These are phyloP conservation scores for Nephrotoma guestfalica DNA, from an alignment of 2,888 invertebrate genomes.

Conservation along the genomic window DNA sequence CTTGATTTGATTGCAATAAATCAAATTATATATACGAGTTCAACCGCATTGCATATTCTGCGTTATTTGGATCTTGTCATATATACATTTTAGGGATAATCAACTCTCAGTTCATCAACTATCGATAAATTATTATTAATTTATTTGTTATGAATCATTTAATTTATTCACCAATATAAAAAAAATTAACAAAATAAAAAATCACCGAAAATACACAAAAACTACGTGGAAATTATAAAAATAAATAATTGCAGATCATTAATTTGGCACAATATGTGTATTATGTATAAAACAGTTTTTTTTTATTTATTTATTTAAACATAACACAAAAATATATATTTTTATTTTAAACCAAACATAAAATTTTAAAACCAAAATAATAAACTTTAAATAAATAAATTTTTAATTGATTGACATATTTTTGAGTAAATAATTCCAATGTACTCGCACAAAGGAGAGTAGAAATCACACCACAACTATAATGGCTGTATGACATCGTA, in stretches of 20 bases:
- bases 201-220: background rate
- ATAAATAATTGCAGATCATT: background rate
- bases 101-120: background rate
- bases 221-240: background rate
- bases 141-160: background rate
- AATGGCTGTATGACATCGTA: too few relatives aligned
- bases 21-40: background rate
- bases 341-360: background rate
- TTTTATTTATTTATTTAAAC: background rate
- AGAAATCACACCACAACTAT: too few relatives aligned
- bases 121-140: background rate
- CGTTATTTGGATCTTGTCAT: background rate
- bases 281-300: background rate
- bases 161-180: background rate
- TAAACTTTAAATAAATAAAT: background rate
- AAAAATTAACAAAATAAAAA: background rate
- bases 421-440: background rate
- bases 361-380: background rate
- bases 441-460: too few relatives aligned
- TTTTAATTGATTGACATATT: background rate
- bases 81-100: background rate
- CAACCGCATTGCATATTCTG: background rate
- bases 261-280: background rate
- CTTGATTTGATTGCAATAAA: background rate
- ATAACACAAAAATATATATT: background rate